Percentiles rank a stretch among this genome's conserved stretches.
phyloP scores from a whole-genome alignment of 2,113 vertebrate species.

The Tor tambroides region DNA sequence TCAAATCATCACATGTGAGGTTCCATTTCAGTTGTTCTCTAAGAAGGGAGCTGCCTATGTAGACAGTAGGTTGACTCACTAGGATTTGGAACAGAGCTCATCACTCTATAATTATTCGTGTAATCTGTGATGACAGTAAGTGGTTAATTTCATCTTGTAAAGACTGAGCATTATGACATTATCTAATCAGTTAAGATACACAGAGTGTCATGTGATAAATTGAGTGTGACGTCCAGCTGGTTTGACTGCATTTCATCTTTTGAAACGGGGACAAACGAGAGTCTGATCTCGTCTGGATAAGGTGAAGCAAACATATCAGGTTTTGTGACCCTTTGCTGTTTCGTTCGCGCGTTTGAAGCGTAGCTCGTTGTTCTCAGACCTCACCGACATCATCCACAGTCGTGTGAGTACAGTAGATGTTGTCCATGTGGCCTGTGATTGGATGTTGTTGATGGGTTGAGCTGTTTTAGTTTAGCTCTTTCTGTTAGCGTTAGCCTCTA shows the following conservation, averaged over 20 bases:
- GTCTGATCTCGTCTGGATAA: neutral
- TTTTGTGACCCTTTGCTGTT: neutral
- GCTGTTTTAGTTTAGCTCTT: constrained; percentile 50
- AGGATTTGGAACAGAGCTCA: neutral
- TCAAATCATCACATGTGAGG: neutral
- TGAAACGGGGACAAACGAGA: neutral
- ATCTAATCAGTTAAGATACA: neutral
- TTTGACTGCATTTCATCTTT: constrained; percentile 3
- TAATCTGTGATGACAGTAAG: neutral
- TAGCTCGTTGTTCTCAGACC: constrained; percentile 47
- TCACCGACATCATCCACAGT: constrained; percentile 48
- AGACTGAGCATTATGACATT: neutral
- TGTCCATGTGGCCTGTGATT: constrained; percentile 56
- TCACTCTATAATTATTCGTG: neutral
- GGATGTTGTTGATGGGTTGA: constrained; percentile 41
- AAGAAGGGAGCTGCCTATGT: neutral
- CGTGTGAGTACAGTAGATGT: constrained; percentile 53
- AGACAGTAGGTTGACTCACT: neutral
- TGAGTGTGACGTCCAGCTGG: neutral
- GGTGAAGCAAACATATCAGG: constrained; percentile 35
- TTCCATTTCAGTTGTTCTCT: neutral
- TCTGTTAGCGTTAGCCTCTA: constrained; percentile 55
- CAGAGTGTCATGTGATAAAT: neutral
- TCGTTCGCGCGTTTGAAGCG: neutral
- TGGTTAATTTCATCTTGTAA: neutral